Conservation (phyloP, 1,140 invertebrate genomes). For the Drosophila cardini region DNA sequence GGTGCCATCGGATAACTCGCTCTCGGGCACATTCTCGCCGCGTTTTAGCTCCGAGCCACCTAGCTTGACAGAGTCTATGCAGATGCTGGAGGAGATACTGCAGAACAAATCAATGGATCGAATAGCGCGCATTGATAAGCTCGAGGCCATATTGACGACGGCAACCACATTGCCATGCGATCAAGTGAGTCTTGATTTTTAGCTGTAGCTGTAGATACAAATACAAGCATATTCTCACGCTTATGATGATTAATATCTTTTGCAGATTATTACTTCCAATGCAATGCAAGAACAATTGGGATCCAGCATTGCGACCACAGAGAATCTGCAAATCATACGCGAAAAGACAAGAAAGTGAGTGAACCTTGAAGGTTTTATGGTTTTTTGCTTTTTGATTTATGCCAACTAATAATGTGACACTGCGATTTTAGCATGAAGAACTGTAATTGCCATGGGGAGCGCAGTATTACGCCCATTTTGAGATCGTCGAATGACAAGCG, state of each 20-base stretch:
- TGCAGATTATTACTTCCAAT: conserved; percentile 80
- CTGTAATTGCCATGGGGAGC: conserved; percentile 81
- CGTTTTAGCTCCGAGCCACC: conserved; percentile 90
- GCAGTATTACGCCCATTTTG: conserved; percentile 72
- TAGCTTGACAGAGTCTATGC: conserved; percentile 96
- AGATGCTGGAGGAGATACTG: conserved; percentile 93
- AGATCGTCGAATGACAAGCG: conserved; percentile 57
- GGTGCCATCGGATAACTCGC: conserved; percentile 89
- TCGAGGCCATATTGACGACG: conserved; percentile 93
- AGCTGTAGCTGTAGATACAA: not conserved
- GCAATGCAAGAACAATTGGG: conserved; percentile 80
- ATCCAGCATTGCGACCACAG: conserved; percentile 77
- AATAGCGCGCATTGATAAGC: conserved; percentile 93
- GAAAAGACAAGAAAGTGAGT: conserved; percentile 82
- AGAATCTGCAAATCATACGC: conserved; percentile 80
- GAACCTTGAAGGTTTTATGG: too few relatives aligned
- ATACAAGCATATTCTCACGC: not conserved
- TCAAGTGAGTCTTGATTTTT: conserved; percentile 56
- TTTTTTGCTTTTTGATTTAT: too few relatives aligned
- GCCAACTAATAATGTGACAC: not conserved
- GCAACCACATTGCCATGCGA: conserved; percentile 87
- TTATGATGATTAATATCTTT: not conserved
- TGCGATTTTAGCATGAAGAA: conserved; percentile 69
- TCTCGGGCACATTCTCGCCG: conserved; percentile 89
- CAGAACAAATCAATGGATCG: conserved; percentile 93